These are phyloP conservation scores for Chydorus sphaericus DNA, from an alignment of 2,888 invertebrate species.

Conservation along the genomic window DNA sequence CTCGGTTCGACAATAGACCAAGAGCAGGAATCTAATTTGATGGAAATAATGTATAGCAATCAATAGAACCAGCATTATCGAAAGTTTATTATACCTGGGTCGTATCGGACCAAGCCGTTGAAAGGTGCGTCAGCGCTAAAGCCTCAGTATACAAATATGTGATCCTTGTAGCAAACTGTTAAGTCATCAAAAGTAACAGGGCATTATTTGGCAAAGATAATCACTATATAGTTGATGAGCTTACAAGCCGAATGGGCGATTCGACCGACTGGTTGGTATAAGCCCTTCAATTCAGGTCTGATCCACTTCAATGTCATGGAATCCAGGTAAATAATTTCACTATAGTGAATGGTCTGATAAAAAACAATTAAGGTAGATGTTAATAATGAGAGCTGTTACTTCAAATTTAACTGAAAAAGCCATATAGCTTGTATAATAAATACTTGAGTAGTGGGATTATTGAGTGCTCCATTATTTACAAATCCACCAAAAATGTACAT, in stretches of 20 bases:
- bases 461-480: conserved; percentile 51
- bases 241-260: conserved; percentile 84
- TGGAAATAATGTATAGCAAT: background rate
- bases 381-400: too few species aligned
- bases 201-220: conserved; percentile 29
- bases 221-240: too few species aligned
- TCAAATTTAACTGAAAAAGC: conserved; percentile 17
- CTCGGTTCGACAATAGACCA: conserved; percentile 44
- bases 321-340: conserved; percentile 52
- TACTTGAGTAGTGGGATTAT: conserved; percentile 36
- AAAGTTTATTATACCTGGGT: conserved; percentile 30
- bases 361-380: too few species aligned
- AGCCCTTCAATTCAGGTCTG: conserved; percentile 42
- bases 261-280: conserved; percentile 54
- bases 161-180: conserved; percentile 58
- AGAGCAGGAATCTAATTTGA: background rate
- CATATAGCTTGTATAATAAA: too few species aligned
- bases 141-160: conserved; percentile 80
- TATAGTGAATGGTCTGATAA: conserved; percentile 63
- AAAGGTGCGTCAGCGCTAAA: conserved; percentile 70
- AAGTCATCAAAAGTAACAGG: conserved; percentile 24
- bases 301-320: conserved; percentile 53
- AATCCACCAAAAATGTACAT: conserved; percentile 88
- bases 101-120: conserved; percentile 65
- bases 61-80: too few species aligned